Evolutionary conservation across 2,888 invertebrate species (phyloP).

Genomic region (Tineola bisselliella): DNA sequence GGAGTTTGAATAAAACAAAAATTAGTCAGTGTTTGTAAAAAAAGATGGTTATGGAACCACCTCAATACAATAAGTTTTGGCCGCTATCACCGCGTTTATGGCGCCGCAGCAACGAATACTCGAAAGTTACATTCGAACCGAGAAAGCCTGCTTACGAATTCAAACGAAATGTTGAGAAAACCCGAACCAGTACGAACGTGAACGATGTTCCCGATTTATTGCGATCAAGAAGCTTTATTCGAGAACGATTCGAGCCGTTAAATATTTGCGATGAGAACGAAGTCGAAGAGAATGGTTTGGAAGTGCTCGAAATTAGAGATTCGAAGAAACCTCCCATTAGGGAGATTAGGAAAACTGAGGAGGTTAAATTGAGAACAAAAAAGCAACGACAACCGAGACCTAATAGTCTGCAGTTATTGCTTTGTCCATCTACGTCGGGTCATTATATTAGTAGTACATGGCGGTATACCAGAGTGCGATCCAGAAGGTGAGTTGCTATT

Average conservation of each 20-base stretch:
- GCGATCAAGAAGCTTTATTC: conserved; percentile 40
- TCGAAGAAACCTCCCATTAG: conserved; percentile 40
- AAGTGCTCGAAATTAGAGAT: conserved; percentile 27
- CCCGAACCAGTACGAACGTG: conserved; percentile 19
- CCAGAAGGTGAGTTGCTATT: conserved; percentile 52
- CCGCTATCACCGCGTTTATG: conserved; percentile 56
- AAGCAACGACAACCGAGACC: conserved; percentile 54
- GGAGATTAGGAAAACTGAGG: conserved; percentile 39
- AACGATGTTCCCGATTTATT: conserved; percentile 41
- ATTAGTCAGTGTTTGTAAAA: neutral
- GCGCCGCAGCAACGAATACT: conserved; percentile 58
- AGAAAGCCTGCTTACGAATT: conserved; percentile 50
- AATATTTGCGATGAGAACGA: conserved; percentile 34
- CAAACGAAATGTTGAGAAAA: conserved; percentile 37
- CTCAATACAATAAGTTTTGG: conserved; percentile 47
- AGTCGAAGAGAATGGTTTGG: conserved; percentile 20
- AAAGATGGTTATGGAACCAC: conserved; percentile 58
- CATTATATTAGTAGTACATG: conserved; percentile 60
- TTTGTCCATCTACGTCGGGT: conserved; percentile 56
- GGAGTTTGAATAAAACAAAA: neutral
- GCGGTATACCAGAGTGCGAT: conserved; percentile 56
- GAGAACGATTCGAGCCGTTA: conserved; percentile 40
- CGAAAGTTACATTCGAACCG: conserved; percentile 59
- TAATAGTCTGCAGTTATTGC: conserved; percentile 52
- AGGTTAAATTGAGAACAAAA: conserved; percentile 50